Percentiles rank a stretch among this genome's conserved stretches.
Conservation (phyloP, 2,888 invertebrate species). For the Limenitis camilla region DNA sequence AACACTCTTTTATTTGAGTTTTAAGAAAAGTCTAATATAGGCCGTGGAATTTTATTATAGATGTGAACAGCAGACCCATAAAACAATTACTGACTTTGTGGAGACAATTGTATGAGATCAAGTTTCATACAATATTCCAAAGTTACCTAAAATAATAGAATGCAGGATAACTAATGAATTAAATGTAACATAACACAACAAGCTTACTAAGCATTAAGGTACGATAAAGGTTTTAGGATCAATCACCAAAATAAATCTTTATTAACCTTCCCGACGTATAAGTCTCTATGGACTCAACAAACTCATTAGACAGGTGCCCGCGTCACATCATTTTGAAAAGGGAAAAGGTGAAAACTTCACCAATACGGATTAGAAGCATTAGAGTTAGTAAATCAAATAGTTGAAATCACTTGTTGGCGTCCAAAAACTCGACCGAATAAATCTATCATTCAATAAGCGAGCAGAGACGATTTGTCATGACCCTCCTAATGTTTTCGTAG, state of each 20-base stretch:
- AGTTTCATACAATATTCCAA: no score
- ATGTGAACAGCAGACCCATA: no score
- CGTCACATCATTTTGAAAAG: slow-evolving; percentile 63
- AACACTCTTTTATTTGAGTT: no score
- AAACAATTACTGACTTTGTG: no score
- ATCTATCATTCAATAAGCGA: slow-evolving; percentile 69
- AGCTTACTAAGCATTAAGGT: neutral
- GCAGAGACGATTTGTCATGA: slow-evolving; percentile 55
- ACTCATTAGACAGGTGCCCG: slow-evolving; percentile 40
- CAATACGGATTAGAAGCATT: slow-evolving; percentile 59
- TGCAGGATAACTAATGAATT: neutral
- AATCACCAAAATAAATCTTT: slow-evolving; percentile 47
- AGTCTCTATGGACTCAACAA: slow-evolving; percentile 42
- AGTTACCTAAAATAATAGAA: no score
- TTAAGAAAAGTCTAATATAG: no score
- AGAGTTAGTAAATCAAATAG: slow-evolving; percentile 65
- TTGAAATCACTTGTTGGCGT: slow-evolving; percentile 55
- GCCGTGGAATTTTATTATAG: no score
- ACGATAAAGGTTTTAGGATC: slow-evolving; percentile 37
- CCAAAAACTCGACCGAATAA: slow-evolving; percentile 43
- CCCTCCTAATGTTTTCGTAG: slow-evolving; percentile 19
- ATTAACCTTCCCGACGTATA: slow-evolving; percentile 30
- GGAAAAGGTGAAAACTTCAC: slow-evolving; percentile 59
- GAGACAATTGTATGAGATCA: no score
- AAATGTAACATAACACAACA: neutral